Conservation (phyloP, 2,888 invertebrate species). For the Epinotia nisella region DNA sequence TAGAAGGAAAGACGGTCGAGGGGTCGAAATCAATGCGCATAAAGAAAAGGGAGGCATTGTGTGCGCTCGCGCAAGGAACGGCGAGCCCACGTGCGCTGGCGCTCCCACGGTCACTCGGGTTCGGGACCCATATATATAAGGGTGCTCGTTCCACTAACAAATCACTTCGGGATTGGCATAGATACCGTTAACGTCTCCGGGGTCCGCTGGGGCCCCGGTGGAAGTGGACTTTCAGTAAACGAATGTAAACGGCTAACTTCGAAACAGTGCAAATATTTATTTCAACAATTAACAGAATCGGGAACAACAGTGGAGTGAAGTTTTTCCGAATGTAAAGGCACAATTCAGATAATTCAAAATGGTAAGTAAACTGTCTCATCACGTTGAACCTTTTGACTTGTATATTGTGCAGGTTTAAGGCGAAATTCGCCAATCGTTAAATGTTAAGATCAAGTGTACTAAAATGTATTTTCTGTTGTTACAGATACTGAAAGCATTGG, state of each 20-base stretch:
- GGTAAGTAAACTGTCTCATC: constrained; percentile 40
- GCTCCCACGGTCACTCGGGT: constrained; percentile 72
- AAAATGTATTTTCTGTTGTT: constrained; percentile 24
- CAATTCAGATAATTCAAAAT: constrained; percentile 53
- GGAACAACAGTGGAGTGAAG: constrained; percentile 11
- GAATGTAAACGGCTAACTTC: constrained; percentile 54
- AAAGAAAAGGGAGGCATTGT: constrained; percentile 79
- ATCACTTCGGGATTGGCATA: constrained; percentile 70
- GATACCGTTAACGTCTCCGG: constrained; percentile 68
- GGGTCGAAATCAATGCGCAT: constrained; percentile 76
- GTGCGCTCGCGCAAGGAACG: constrained; percentile 74
- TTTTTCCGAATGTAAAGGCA: constrained; percentile 53
- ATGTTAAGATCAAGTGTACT: not conserved
- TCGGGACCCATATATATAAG: constrained; percentile 73
- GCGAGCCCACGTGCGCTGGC: constrained; percentile 72
- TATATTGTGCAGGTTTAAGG: not conserved
- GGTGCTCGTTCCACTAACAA: constrained; percentile 54
- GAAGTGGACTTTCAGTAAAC: constrained; percentile 44
- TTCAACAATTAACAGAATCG: constrained; percentile 59
- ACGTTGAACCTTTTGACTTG: not conserved
- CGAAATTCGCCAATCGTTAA: not conserved
- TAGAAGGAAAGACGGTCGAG: constrained; percentile 78
- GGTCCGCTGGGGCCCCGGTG: constrained; percentile 69
- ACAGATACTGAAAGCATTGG: not conserved
- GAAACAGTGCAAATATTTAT: constrained; percentile 61